Evolutionary conservation across 2,888 invertebrate species (phyloP).

Genomic region (Chrysodeixis includens): DNA sequence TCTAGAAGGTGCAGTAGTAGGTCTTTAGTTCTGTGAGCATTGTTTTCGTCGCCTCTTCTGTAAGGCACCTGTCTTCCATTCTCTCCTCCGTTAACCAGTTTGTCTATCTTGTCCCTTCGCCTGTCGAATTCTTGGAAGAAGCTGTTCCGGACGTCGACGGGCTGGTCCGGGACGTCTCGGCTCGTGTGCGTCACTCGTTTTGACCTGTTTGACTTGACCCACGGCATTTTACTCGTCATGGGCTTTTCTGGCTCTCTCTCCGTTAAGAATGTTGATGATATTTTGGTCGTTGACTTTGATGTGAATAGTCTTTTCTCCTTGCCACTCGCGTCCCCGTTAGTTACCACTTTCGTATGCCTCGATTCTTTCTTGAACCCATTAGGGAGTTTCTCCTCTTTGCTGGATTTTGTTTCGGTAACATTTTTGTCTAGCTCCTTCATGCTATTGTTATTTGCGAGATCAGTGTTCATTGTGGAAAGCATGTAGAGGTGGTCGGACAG

Average conservation of each 20-base stretch:
- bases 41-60: conserved; percentile 87
- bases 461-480: conserved; percentile 91
- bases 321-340: conserved; percentile 76
- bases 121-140: conserved; percentile 86
- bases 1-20: conserved; percentile 92
- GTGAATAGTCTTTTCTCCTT: conserved; percentile 78
- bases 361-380: conserved; percentile 81
- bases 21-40: conserved; percentile 93
- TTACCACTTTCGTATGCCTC: conserved; percentile 73
- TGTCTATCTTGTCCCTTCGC: conserved; percentile 83
- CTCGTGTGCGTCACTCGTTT: conserved; percentile 91
- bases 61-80: conserved; percentile 84
- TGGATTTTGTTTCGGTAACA: conserved; percentile 74
- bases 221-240: conserved; percentile 87
- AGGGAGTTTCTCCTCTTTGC: conserved; percentile 76
- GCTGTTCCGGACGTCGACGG: conserved; percentile 88
- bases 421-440: conserved; percentile 82
- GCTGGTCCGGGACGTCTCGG: conserved; percentile 92
- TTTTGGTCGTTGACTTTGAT: conserved; percentile 82
- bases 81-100: conserved; percentile 80
- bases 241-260: conserved; percentile 82
- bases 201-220: conserved; percentile 86
- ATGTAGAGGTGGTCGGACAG: conserved; percentile 93
- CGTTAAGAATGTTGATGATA: conserved; percentile 78
- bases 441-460: conserved; percentile 84